A percentile compares a stretch with the other conserved stretches of the same genome.
Conservation (phyloP, 1,140 invertebrate genomes). For the Vanessa tameamea region DNA sequence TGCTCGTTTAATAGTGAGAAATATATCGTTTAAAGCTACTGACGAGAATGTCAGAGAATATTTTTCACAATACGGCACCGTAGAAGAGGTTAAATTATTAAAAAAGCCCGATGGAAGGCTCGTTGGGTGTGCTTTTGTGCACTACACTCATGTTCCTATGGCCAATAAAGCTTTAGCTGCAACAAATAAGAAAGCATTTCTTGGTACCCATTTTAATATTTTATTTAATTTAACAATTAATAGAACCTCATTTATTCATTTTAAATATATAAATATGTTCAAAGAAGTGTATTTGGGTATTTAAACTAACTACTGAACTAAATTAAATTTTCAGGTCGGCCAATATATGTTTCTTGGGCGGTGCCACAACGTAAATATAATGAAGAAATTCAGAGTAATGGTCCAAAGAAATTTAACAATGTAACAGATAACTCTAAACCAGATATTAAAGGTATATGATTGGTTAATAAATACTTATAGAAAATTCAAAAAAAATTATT, state of each 20-base stretch:
- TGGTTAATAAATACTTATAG: not conserved
- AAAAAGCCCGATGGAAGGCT: conserved; percentile 84
- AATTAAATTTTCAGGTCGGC: conserved; percentile 48
- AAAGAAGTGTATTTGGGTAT: too few species aligned
- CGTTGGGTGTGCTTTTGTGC: conserved; percentile 86
- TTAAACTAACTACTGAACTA: too few species aligned
- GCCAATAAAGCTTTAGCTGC: conserved; percentile 83
- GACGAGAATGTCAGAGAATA: conserved; percentile 82
- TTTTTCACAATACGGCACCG: conserved; percentile 83
- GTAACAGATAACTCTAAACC: conserved; percentile 37
- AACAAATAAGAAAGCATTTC: conserved; percentile 71
- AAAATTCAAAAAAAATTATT: too few species aligned
- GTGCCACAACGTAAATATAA: conserved; percentile 61
- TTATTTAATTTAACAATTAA: not conserved
- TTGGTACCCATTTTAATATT: conserved; percentile 45
- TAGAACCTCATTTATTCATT: too few species aligned
- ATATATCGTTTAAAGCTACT: conserved; percentile 81
- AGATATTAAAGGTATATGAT: conserved; percentile 44
- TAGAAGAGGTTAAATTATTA: conserved; percentile 85
- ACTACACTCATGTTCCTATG: conserved; percentile 83
- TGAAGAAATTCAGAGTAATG: conserved; percentile 41
- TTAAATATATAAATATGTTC: too few species aligned
- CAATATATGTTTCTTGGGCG: conserved; percentile 64
- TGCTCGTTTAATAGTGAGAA: conserved; percentile 66
- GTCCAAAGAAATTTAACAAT: conserved; percentile 36